Evolutionary conservation across 2,113 vertebrate genomes (phyloP), one percentile per base, ranked within the genome.

Genomic region (Hoplias malabaricus): DNA sequence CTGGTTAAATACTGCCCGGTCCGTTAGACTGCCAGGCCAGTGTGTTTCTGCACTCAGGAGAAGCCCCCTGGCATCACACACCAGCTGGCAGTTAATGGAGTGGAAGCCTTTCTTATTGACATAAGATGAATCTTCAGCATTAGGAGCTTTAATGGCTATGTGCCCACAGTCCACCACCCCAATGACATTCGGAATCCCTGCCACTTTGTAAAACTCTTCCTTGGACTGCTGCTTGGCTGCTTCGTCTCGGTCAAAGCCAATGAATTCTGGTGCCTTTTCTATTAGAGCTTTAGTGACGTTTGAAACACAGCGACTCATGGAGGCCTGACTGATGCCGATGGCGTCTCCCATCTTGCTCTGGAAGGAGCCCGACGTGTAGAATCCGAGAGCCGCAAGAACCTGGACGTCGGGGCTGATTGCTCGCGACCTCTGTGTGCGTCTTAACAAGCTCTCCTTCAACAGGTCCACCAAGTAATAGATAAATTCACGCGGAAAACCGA

Each of bases 331-430:
- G 83, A 99, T 99, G 54, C 97, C 97, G 4, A 99, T 97, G 14
- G 95, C 94, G 27, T 98, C 96, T 36, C 96, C 97, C 95, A 99
- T 98, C 4, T 94, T 95, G 2, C 96, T 98, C 91, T 99, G 97
- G 84, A 98, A 99, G 0, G 95, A 98, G 1, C 97, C 97, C 0
- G 96, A 96, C 29, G 96, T 97, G 71, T 98, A 99, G 87, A 99
- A 98, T n/a, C 96, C 97, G 80, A 99, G n/a, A 0, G 97, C 97
- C 0, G 97, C 97, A 36, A 99, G 91, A 65, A 99, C 94, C 89
- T 99, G 97, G 0, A 98, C 98, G 82, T 98, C 96, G 0, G 97
- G 95, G 80, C 96, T 98, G 82, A 99, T 99, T 63, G 96, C 96
- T 78, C 96, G 92, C 53, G 97, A 99, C 29, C 97, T 90, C 86